Evolutionary conservation across 92 coral and sea anemone species (phyloP).

Genomic region (Porites divaricata): DNA sequence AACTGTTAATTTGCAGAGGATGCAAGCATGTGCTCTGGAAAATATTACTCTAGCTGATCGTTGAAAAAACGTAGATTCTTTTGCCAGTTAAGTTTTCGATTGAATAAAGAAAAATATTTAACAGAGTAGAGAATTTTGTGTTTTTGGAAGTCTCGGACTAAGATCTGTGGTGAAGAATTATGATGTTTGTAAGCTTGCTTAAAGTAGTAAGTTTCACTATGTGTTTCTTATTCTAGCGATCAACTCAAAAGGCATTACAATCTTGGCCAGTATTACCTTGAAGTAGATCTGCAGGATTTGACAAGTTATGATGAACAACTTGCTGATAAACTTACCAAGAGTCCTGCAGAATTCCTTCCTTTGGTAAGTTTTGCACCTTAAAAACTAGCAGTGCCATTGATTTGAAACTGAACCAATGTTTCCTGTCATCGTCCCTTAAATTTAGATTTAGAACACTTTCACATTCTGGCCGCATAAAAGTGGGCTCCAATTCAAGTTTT

Average conservation of each 20-base stretch:
- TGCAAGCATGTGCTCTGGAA: neutral
- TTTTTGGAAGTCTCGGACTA: neutral
- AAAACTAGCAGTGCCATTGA: neutral
- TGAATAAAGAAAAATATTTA: neutral
- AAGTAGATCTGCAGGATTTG: slow-evolving; percentile 92
- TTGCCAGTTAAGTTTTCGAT: neutral
- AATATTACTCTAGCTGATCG: neutral
- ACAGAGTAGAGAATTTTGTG: neutral
- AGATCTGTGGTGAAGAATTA: neutral
- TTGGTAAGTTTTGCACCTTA: slow-evolving; percentile 61
- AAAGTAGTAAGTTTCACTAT: neutral
- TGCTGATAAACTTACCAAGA: slow-evolving; percentile 87
- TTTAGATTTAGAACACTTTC: neutral
- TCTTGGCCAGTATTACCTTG: slow-evolving; percentile 82
- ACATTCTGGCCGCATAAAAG: too few species aligned
- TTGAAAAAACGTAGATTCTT: neutral
- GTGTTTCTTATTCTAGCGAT: slow-evolving; percentile 63
- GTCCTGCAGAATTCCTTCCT: slow-evolving; percentile 92
- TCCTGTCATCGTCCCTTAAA: neutral
- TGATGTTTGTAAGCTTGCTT: neutral
- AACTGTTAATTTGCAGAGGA: neutral
- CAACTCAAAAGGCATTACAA: slow-evolving; percentile 91
- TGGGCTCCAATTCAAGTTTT: too few species aligned
- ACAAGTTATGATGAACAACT: slow-evolving; percentile 88
- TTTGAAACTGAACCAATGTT: neutral